A percentile compares a stretch with the other conserved stretches of the same genome.
These are phyloP conservation scores for Chitala chitala DNA, from an alignment of 2,113 vertebrate genomes.

Conservation along the genomic window DNA sequence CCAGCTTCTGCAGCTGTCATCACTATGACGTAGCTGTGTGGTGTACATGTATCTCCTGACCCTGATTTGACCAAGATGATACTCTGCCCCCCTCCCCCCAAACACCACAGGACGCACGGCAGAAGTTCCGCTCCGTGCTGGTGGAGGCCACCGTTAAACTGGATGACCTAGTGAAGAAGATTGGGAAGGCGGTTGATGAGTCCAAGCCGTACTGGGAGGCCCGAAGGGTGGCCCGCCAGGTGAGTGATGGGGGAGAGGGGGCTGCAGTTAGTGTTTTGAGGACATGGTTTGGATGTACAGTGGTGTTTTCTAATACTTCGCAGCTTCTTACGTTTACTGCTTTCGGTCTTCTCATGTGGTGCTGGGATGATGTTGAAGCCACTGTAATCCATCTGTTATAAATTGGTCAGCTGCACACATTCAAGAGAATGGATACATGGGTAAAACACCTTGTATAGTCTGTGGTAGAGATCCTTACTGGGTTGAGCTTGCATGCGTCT, in stretches of 20 bases:
- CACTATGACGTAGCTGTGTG: too few species aligned
- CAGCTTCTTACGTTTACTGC: too few species aligned
- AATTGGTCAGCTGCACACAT: too few species aligned
- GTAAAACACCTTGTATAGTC: too few species aligned
- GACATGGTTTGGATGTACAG: background rate
- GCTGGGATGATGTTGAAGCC: too few species aligned
- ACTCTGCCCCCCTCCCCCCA: background rate
- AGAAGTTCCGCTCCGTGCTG: slow-evolving; percentile 87
- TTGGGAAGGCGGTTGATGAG: slow-evolving; percentile 90
- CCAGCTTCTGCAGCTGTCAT: background rate
- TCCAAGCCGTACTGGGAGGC: slow-evolving; percentile 98
- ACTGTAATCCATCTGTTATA: too few species aligned
- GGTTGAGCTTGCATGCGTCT: too few species aligned
- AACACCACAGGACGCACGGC: slow-evolving; percentile 74
- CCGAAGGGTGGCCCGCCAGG: slow-evolving; percentile 82
- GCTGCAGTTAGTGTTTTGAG: background rate
- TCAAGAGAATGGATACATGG: too few species aligned
- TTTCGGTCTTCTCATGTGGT: too few species aligned
- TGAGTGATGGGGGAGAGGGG: slow-evolving; percentile 43
- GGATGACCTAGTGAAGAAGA: slow-evolving; percentile 90
- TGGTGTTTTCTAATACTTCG: too few species aligned
- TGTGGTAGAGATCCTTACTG: too few species aligned
- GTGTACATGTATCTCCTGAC: background rate
- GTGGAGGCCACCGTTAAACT: slow-evolving; percentile 87
- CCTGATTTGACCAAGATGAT: background rate